phyloP scores from a whole-genome alignment of 2,113 vertebrate genomes.

The Erinaceus europaeus region DNA sequence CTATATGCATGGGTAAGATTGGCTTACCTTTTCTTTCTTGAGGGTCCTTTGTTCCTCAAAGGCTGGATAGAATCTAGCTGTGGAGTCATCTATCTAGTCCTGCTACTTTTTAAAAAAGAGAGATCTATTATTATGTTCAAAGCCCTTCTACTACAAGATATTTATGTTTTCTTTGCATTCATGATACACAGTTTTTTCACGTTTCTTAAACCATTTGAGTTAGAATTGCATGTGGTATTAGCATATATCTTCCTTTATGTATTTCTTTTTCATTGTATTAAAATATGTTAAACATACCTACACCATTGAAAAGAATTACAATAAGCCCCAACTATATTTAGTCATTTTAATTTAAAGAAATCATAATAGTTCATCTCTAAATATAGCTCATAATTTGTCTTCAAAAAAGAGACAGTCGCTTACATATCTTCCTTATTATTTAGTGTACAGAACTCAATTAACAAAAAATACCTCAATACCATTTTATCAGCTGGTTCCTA shows the following conservation, averaged over 20 bases:
- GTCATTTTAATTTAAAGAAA: not conserved
- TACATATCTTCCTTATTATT: not conserved
- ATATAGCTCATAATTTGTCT: conserved; percentile 9
- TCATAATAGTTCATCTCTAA: not conserved
- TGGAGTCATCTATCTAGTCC: conserved; percentile 39
- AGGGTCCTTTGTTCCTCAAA: conserved; percentile 36
- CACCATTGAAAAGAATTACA: not conserved
- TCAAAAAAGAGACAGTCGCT: not conserved
- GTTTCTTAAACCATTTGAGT: not conserved
- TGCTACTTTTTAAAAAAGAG: conserved; percentile 12
- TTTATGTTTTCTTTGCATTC: no score
- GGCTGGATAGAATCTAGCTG: conserved; percentile 40
- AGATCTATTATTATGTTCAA: conserved; percentile 12
- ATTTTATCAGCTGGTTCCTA: not conserved
- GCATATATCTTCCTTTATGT: not conserved
- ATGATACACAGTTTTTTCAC: not conserved
- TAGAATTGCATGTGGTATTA: not conserved
- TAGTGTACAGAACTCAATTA: conserved; percentile 15
- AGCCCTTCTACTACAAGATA: no score
- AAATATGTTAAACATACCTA: not conserved
- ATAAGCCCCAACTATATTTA: not conserved
- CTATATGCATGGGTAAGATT: not conserved
- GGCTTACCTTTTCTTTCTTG: not conserved
- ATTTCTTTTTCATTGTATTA: not conserved
- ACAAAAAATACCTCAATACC: not conserved